Conservation (phyloP, 2,797 vertebrate genomes). For the Semotilus atromaculatus region DNA sequence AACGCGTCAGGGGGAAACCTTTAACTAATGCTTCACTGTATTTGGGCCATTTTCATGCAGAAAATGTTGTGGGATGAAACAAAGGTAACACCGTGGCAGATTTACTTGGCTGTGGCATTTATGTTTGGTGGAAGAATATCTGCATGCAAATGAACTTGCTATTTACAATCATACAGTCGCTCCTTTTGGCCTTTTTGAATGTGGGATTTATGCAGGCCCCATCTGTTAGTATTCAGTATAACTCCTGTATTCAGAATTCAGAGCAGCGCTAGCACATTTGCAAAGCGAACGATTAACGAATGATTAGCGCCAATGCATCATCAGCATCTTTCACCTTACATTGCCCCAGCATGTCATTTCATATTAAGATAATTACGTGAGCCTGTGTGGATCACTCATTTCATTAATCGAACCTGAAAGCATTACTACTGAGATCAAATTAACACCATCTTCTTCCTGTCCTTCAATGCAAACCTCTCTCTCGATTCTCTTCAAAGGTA, state of each 20-base stretch:
- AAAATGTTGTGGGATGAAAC: neutral
- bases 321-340: conserved; percentile 29
- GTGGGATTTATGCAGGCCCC: conserved; percentile 39
- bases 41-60: neutral
- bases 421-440: neutral
- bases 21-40: neutral
- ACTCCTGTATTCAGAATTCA: conserved; percentile 38
- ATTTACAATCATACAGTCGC: conserved; percentile 21
- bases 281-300: conserved; percentile 28
- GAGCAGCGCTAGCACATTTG: conserved; percentile 31
- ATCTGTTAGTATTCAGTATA: conserved; percentile 48
- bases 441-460: conserved; percentile 5
- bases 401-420: conserved; percentile 12
- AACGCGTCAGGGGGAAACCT: neutral
- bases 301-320: conserved; percentile 1
- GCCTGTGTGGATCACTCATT: conserved; percentile 8
- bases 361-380: conserved; percentile 7
- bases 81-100: neutral
- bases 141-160: conserved; percentile 25
- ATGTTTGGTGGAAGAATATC: conserved; percentile 13
- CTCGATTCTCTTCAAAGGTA: conserved; percentile 75
- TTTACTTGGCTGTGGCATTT: neutral
- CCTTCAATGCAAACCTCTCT: conserved; percentile 6
- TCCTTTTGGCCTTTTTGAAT: conserved; percentile 39
- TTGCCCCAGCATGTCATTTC: neutral